A percentile compares a stretch with the other conserved stretches of the same genome.
Evolutionary conservation across 2,113 vertebrate species (phyloP).

Genomic region (Eudyptes chrysolophus): DNA sequence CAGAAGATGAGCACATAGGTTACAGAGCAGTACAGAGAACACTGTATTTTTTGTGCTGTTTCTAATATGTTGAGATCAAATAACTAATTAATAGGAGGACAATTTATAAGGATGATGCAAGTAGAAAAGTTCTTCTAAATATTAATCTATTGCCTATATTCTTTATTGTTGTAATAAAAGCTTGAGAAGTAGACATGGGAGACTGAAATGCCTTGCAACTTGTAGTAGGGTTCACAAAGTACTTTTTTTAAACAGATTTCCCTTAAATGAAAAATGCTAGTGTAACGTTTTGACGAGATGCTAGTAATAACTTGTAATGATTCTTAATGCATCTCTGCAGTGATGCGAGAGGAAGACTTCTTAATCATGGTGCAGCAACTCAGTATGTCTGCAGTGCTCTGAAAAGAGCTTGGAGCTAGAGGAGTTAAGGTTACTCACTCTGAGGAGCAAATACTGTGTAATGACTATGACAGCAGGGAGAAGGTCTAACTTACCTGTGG

Average conservation of each 20-base stretch:
- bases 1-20: neutral
- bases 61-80: neutral
- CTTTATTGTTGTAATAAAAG: neutral
- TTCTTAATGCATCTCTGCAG: neutral
- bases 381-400: neutral
- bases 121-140: neutral
- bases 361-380: neutral
- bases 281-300: neutral
- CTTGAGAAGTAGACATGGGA: neutral
- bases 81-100: neutral
- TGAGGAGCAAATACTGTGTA: neutral
- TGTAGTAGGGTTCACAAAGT: neutral
- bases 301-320: neutral
- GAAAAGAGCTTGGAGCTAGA: neutral
- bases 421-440: rapidly evolving
- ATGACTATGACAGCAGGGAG: neutral
- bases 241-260: neutral
- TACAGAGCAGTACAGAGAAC: neutral
- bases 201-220: neutral
- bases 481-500: neutral
- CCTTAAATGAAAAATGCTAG: neutral
- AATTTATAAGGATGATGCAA: neutral
- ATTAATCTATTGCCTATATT: neutral
- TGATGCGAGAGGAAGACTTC: neutral
- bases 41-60: neutral